Conservation (phyloP, 2,113 vertebrate species). For the Corydoras maculifer region DNA sequence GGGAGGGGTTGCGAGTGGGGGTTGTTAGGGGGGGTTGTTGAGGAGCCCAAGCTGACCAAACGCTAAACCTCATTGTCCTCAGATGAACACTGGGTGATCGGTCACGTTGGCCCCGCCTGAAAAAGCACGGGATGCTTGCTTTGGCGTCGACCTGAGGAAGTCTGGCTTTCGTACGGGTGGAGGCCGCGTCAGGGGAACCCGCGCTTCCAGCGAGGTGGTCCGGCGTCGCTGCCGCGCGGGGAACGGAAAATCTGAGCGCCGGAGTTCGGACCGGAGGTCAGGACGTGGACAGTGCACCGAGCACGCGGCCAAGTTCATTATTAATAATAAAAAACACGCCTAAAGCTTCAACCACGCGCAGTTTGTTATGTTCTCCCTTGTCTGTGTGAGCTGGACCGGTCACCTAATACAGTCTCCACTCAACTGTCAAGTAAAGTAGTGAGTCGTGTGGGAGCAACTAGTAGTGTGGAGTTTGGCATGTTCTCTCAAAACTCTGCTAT, state of each 20-base stretch:
- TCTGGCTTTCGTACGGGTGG: conserved; percentile 41
- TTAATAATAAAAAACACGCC: neutral
- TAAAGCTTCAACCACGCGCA: neutral
- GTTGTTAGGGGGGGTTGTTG: too few relatives aligned
- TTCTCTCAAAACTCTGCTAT: too few relatives aligned
- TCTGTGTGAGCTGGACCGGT: too few relatives aligned
- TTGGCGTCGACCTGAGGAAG: conserved; percentile 40
- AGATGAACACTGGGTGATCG: conserved; percentile 30
- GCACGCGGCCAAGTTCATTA: neutral
- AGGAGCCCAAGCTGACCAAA: neutral
- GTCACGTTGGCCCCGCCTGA: conserved; percentile 30
- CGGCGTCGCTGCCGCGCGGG: conserved; percentile 30
- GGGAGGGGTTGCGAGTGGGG: neutral
- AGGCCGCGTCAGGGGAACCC: conserved; percentile 27
- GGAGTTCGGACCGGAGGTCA: neutral
- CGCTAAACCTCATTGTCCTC: conserved; percentile 34
- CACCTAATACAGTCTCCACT: too few relatives aligned
- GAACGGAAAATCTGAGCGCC: conserved; percentile 44
- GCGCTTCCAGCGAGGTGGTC: conserved; percentile 45
- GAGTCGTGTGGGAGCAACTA: too few relatives aligned
- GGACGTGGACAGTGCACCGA: neutral
- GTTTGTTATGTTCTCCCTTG: too few relatives aligned
- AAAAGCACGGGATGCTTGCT: conserved; percentile 40
- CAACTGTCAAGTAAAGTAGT: too few relatives aligned
- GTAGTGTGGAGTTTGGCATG: too few relatives aligned